Evolutionary conservation across 2,888 invertebrate species (phyloP), one percentile per base, ranked within the genome.

Genomic region (Dolomedes plantarius): DNA sequence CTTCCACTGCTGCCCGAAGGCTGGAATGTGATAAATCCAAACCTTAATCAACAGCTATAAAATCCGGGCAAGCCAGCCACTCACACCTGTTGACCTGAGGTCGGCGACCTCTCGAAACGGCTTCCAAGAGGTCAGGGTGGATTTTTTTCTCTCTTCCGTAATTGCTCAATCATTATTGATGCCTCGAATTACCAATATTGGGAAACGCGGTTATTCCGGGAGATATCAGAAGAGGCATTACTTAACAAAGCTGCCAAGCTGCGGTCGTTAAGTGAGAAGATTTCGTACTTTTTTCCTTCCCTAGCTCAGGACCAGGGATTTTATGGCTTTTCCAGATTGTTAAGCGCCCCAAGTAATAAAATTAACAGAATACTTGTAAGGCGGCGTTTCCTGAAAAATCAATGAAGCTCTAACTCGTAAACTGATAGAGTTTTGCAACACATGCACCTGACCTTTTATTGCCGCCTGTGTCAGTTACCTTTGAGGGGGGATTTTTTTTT

Each of bases 51-150:
- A 39, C 75, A 16, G 23, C 50, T 19, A 73, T 56, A 50, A 32
- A 73, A 31, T 7, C 56, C 29, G 69, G 68, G 74, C 71, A 71
- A 31, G 41, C 71, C 71, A 31, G 62, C 71, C 56, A 32, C 82
- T 41, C 39, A 69, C 69, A 82, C 74, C 80, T 74, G 73, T 80
- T 56, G 81, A 75, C 82, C 75, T 46, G 72, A 46, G 80, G 80
- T 81, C 80, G 67, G 29, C 68, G 64, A 81, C 80, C 80, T 50
- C 68, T 74, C 39, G 16, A 41, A 36, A 32, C 27, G 64, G 39
- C 71, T 46, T n/a, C 19, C 23, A 19, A 16, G 72, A 79, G 72
- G 72, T 79, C 65, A 64, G 11, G 39, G 6, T 69, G 39, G 39
- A 39, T 62, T 67, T 19, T 50, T 68, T 29, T 46, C 23, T 16